Evolutionary conservation across 2,797 vertebrate genomes (phyloP).

Genomic region (Lepilemur ruficaudatus): DNA sequence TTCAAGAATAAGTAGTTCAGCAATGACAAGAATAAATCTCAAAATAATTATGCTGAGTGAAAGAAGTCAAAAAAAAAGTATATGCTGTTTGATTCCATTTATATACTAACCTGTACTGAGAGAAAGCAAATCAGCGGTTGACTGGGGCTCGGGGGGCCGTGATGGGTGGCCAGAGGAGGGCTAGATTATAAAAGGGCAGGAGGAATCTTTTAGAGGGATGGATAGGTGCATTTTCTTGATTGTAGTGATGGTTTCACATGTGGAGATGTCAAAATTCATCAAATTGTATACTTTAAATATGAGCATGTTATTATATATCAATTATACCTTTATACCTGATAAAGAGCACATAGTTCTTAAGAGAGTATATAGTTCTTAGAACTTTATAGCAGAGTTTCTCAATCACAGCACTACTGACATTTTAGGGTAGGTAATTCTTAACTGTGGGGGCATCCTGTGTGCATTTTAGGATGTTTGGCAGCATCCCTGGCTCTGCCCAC

Average conservation of each 20-base stretch:
- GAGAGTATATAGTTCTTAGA: background rate
- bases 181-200: background rate
- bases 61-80: background rate
- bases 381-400: background rate
- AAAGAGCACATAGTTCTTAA: background rate
- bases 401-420: background rate
- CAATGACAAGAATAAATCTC: background rate
- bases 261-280: background rate
- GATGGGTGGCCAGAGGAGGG: background rate
- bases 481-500: background rate
- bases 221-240: background rate
- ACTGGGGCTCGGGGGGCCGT: background rate
- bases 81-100: background rate
- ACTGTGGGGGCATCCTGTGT: no score
- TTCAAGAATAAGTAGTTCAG: background rate
- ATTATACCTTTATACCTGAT: background rate
- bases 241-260: background rate
- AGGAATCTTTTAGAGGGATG: background rate
- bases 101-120: background rate
- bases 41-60: background rate
- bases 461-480: background rate
- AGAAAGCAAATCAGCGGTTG: background rate
- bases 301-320: background rate
- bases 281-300: background rate
- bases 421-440: background rate